Evolutionary conservation across 2,113 vertebrate genomes (phyloP).

Genomic region (Xenus cinereus): DNA sequence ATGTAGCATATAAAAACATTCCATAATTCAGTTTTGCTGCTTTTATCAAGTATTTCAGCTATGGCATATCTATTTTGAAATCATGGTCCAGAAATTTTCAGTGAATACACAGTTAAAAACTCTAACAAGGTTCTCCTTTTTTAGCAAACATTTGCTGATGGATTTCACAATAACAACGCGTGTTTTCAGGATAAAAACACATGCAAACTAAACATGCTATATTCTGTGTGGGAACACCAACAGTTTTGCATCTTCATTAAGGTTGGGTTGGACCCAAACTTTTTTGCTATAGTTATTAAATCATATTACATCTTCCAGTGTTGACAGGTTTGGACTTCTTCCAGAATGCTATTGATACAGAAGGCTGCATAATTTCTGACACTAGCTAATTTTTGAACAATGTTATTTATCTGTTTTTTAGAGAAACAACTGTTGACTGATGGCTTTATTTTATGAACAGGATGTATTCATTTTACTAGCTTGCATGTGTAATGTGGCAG

Average conservation of each 20-base stretch:
- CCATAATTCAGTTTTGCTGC: neutral
- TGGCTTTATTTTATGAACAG: conserved; percentile 26
- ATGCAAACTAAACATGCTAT: neutral
- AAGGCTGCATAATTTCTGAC: conserved; percentile 24
- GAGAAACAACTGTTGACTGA: conserved; percentile 23
- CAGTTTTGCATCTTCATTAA: conserved; percentile 30
- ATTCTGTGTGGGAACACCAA: neutral
- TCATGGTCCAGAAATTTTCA: neutral
- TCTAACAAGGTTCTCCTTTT: neutral
- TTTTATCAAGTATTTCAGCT: neutral
- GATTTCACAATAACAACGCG: conserved; percentile 53
- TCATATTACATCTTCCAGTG: neutral
- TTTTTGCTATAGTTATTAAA: conserved; percentile 34
- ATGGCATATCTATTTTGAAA: neutral
- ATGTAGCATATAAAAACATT: neutral
- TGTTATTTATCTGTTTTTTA: conserved; percentile 36
- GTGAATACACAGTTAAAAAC: neutral
- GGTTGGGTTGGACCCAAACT: neutral
- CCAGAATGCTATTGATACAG: conserved; percentile 37
- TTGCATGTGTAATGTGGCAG: neutral
- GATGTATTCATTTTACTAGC: conserved; percentile 28
- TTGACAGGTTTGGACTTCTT: conserved; percentile 31
- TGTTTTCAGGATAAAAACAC: conserved; percentile 47
- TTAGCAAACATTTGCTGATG: conserved; percentile 19
- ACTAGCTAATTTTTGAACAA: conserved; percentile 20